phyloP scores from a whole-genome alignment of 2,113 vertebrate species.

The Nothobranchius kuhntae region DNA sequence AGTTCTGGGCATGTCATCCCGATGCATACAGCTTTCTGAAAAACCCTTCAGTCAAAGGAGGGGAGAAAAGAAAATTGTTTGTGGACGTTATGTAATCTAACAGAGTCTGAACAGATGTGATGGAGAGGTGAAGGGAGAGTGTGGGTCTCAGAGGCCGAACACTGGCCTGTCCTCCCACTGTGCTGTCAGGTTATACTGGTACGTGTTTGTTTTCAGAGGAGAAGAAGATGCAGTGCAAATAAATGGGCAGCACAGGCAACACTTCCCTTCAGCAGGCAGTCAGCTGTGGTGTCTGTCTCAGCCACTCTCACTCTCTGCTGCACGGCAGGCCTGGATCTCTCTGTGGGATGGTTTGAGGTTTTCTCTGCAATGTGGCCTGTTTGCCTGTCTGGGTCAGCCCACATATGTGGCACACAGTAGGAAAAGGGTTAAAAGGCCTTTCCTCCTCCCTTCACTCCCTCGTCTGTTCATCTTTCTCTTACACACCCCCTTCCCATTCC shows the following conservation, averaged over 20 bases:
- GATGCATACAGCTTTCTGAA: slow-evolving; percentile 14
- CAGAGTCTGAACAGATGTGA: slow-evolving; percentile 69
- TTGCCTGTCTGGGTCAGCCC: slow-evolving; percentile 77
- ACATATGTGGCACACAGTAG: slow-evolving; percentile 72
- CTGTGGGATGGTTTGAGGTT: slow-evolving; percentile 75
- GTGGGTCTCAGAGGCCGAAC: slow-evolving; percentile 53
- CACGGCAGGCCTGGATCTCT: slow-evolving; percentile 62
- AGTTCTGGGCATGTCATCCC: slow-evolving; percentile 13
- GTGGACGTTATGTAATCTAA: slow-evolving; percentile 66
- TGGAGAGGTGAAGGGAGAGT: slow-evolving; percentile 24
- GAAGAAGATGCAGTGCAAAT: slow-evolving; percentile 72
- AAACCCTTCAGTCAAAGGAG: slow-evolving; percentile 46
- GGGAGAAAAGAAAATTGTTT: slow-evolving; percentile 62
- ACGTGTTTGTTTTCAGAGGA: slow-evolving; percentile 74
- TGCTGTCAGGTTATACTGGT: slow-evolving; percentile 68
- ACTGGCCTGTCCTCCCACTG: slow-evolving; percentile 59
- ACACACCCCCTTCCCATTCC: slow-evolving; percentile 49
- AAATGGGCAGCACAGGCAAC: slow-evolving; percentile 68
- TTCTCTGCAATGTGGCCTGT: slow-evolving; percentile 72
- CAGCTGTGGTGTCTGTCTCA: slow-evolving; percentile 52
- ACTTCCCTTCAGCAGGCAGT: slow-evolving; percentile 48
- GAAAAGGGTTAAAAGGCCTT: slow-evolving; percentile 72
- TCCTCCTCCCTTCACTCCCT: slow-evolving; percentile 21
- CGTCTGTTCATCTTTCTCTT: slow-evolving; percentile 49
- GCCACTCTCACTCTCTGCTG: slow-evolving; percentile 42